Conservation (phyloP, 2,797 vertebrate species). For the Silurus aristotelis region DNA sequence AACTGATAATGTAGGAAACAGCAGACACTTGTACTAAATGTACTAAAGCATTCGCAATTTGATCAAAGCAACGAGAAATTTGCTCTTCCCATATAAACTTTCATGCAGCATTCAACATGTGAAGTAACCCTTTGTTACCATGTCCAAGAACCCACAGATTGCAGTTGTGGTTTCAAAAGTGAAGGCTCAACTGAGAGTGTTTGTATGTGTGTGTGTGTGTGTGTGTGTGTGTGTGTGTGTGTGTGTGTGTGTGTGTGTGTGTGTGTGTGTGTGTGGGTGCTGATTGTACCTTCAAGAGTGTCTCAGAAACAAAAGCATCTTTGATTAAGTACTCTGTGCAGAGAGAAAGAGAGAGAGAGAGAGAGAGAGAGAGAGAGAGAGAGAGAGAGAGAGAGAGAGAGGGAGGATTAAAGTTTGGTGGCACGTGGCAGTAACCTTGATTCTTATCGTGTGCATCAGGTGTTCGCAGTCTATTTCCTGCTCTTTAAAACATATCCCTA, state of each 20-base stretch:
- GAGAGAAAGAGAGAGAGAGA: constrained; percentile 50
- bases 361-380: constrained; percentile 51
- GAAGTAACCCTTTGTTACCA: constrained; percentile 17
- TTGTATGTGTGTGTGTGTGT: constrained; percentile 27
- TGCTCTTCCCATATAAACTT: no score
- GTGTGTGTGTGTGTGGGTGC: constrained; percentile 46
- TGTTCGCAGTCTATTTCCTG: constrained; percentile 65
- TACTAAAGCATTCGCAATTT: no score
- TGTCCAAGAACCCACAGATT: background rate
- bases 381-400: constrained; percentile 58
- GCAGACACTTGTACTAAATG: no score
- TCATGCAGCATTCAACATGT: no score
- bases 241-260: background rate
- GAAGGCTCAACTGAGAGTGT: constrained; percentile 18
- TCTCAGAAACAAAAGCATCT: constrained; percentile 77
- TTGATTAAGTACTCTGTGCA: constrained; percentile 66
- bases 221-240: constrained; percentile 41
- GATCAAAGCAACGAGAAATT: no score
- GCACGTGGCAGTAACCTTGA: constrained; percentile 75
- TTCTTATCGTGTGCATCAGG: constrained; percentile 77
- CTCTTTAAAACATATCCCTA: constrained; percentile 44
- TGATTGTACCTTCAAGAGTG: constrained; percentile 71
- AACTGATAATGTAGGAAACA: no score
- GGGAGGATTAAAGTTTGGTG: constrained; percentile 60
- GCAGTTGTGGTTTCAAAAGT: constrained; percentile 1